Evolutionary conservation across 2,888 invertebrate species (phyloP).

Genomic region (Drosophila prolongata): DNA sequence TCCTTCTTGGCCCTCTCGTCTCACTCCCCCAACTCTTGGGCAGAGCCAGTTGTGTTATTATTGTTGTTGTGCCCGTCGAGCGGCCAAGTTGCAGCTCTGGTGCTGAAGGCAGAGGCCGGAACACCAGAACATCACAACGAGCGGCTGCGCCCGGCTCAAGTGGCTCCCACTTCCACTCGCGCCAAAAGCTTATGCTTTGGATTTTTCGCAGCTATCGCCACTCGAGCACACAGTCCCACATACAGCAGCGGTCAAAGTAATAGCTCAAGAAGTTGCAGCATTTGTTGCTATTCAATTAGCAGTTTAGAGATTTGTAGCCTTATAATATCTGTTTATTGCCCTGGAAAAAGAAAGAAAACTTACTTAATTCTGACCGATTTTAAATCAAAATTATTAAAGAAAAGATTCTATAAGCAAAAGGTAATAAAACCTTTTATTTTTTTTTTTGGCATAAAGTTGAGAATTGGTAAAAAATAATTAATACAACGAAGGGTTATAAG

Average conservation of each 20-base stretch:
- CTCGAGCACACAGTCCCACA: constrained; percentile 72
- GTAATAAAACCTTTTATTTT: too few relatives aligned
- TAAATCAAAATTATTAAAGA: too few relatives aligned
- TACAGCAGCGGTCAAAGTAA: constrained; percentile 1
- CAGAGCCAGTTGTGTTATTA: constrained; percentile 31
- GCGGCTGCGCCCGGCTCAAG: constrained; percentile 38
- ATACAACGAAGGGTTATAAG: too few relatives aligned
- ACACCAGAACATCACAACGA: constrained; percentile 21
- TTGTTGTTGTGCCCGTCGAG: constrained; percentile 33
- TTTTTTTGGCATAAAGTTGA: too few relatives aligned
- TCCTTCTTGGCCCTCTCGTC: constrained; percentile 6
- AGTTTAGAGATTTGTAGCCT: too few relatives aligned
- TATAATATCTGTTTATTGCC: too few relatives aligned
- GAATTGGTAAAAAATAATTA: too few relatives aligned
- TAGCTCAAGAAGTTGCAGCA: not conserved
- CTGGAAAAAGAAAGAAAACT: too few relatives aligned
- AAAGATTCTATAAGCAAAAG: too few relatives aligned
- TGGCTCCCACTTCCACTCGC: constrained; percentile 55
- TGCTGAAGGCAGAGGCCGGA: constrained; percentile 49
- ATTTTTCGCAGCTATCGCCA: constrained; percentile 78
- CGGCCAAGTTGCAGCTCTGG: constrained; percentile 28
- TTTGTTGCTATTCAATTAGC: too few relatives aligned
- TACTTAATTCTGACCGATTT: too few relatives aligned
- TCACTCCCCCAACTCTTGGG: constrained; percentile 4
- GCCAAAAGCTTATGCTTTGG: constrained; percentile 76